Percentiles rank a stretch among this genome's conserved stretches.
Conservation (phyloP, 2,113 vertebrate species). For the Grantiella picta region DNA sequence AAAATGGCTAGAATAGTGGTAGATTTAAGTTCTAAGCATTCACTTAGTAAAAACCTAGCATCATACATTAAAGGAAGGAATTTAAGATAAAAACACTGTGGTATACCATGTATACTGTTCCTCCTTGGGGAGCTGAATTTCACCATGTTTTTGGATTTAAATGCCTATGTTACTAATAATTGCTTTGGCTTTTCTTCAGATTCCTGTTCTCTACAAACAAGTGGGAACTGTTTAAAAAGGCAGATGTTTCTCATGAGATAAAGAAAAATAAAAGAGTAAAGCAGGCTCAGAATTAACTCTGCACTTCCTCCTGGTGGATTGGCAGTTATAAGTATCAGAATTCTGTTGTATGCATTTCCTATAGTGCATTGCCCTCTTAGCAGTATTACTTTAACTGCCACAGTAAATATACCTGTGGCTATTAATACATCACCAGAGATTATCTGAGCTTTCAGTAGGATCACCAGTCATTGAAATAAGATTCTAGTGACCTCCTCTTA, state of each 20-base stretch:
- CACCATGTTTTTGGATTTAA: neutral
- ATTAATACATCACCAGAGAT: neutral
- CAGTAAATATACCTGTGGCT: neutral
- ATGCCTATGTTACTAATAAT: neutral
- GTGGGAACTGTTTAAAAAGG: neutral
- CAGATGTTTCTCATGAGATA: neutral
- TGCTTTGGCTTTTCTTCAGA: neutral
- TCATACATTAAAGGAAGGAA: neutral
- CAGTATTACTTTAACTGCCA: neutral
- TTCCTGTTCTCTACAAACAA: neutral
- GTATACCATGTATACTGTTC: neutral
- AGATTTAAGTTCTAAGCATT: neutral
- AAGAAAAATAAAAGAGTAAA: neutral
- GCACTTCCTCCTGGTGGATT: neutral
- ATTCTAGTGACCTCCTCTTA: neutral
- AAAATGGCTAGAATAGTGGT: neutral
- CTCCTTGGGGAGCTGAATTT: neutral
- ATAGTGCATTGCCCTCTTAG: neutral
- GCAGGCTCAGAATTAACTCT: neutral
- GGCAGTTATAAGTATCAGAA: neutral
- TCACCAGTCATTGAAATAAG: neutral
- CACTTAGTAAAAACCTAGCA: neutral
- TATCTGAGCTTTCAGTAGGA: neutral
- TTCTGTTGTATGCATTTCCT: neutral
- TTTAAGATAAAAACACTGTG: neutral